Evolutionary conservation across 23 tunicate genomes (phyloP).

Genomic region (Ciona savignyi): DNA sequence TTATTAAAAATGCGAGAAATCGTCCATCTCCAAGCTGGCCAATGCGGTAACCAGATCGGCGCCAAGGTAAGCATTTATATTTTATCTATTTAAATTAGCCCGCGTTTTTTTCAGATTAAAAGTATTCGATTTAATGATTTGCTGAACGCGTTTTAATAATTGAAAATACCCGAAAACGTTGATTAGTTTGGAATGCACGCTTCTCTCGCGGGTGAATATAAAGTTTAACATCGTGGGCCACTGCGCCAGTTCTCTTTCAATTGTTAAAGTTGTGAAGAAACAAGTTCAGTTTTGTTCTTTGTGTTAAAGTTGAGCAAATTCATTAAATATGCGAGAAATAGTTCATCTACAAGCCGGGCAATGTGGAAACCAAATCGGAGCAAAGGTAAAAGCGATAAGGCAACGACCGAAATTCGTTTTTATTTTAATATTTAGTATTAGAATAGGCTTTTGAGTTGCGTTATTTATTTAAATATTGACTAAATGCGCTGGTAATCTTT

Average conservation of each 20-base stretch:
- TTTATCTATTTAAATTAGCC: background rate
- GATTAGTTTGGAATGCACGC: background rate
- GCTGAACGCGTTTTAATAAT: too few relatives aligned
- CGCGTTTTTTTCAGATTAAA: too few relatives aligned
- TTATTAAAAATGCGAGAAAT: constrained; percentile 85
- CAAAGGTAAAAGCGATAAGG: constrained; percentile 62
- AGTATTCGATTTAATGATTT: too few relatives aligned
- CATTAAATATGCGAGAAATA: constrained; percentile 57
- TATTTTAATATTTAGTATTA: too few relatives aligned
- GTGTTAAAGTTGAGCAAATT: too few relatives aligned
- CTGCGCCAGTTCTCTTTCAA: background rate
- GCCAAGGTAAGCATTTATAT: constrained; percentile 64
- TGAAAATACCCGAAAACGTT: too few relatives aligned
- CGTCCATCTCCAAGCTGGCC: constrained; percentile 98
- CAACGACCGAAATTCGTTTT: too few relatives aligned
- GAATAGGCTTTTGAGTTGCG: too few relatives aligned
- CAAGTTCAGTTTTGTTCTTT: too few relatives aligned
- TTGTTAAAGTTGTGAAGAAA: too few relatives aligned
- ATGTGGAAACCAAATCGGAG: constrained; percentile 84
- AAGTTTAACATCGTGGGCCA: background rate
- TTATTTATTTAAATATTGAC: too few relatives aligned
- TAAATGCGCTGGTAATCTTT: too few relatives aligned
- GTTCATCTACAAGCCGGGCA: constrained; percentile 82
- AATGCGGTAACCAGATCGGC: constrained; percentile 98
- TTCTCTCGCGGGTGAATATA: background rate